Base-by-base conservation (phyloP, 2,888 invertebrate genomes). In the Netelia virgata region DNA sequence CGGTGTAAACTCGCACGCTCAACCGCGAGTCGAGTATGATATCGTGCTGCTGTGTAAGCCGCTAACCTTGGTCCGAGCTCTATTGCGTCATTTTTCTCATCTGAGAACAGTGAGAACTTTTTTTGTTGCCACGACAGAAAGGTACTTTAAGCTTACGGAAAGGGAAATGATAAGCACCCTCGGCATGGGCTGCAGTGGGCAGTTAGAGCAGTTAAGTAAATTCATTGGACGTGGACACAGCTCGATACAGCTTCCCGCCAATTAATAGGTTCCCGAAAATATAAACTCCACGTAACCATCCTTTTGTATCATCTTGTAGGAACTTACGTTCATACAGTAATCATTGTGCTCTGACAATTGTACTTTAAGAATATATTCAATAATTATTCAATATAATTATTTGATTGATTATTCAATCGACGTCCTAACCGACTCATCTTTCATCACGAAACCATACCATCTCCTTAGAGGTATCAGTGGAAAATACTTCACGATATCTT, bases 211-310 rank as follows among this genome's bases (percentile, higher is more conserved):
- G 63, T 64, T 14, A 41, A 41, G n/a, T 14, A 64, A 64, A 64
- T 41, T 14, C 63, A 64, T 64, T 64, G 63, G 41, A 41, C 63
- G 41, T 64, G 63, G 41, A 64, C 16, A n/a, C 41, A 64, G 63
- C 63, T 64, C 36, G 63, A 41, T 14, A 64, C 41, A 64, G 63
- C 63, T 64, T 36, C 63, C 63, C 41, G 63, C 63, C 63, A 64
- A 64, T 64, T 64, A 64, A 64, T 41, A 64, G 63, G 36, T 64
- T 16, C 18, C 8, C 8, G 1, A 2, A 16, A 18, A 55, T n/a
- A 16, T 55, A n/a, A 18, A 55, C 18, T n/a, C n/a, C 18, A 55
- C 55, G 55, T 55, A 55, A 18, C 55, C 55, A 18, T 55, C 55
- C 16, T 55, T 11, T 14, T 55, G 14, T 47, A 55, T 55, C 14